Base-by-base conservation (phyloP, 2,888 invertebrate species). In the Drosophila macrospina region DNA sequence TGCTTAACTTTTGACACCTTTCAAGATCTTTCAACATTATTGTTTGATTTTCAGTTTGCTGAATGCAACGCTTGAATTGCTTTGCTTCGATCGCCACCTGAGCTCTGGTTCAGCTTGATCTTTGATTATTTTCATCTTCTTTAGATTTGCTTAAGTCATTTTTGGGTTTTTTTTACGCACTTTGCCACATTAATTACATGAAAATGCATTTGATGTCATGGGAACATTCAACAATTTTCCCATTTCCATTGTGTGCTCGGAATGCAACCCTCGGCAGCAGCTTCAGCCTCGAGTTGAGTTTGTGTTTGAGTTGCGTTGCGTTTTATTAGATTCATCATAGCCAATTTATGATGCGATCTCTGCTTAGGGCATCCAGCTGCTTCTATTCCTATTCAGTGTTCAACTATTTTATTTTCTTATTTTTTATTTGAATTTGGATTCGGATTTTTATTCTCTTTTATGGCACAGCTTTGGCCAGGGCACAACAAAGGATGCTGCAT, bases 1-100 rank as follows among this genome's bases (percentile, higher is more conserved):
- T 87, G 80, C 76, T 78, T 89, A 80, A 74, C 69, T 85, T 88
- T 90, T 90, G 83, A 90, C 90, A 90, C 90, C 90, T 81, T 78
- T 67, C 76, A 55, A 64, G 63, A 50, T 68, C 57, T 69, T 69
- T 59, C 68, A 56, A 54, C 42, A 67, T 51, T 63, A 52, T 69
- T 68, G 67, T 78, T 87, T 71, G 71, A 69, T 78, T 76, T 74
- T 66, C 68, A 67, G 65, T 75, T 74, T 62, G 66, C 37, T 28
- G 39, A 48, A 50, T 65, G 60, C 57, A 73, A 68, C 69, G 81
- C 71, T 71, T 72, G 78, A 69, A 69, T 69, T 63, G 55, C 51
- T 32, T 32, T 45, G 8, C 52, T 48, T 55, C 20, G 32, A 16
- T 52, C 41, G 28, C 16, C 41, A 41, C 0, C 51, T 51, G 37